These are phyloP conservation scores for Leuctra nigra DNA, from an alignment of 2,888 invertebrate genomes.

Conservation along the genomic window DNA sequence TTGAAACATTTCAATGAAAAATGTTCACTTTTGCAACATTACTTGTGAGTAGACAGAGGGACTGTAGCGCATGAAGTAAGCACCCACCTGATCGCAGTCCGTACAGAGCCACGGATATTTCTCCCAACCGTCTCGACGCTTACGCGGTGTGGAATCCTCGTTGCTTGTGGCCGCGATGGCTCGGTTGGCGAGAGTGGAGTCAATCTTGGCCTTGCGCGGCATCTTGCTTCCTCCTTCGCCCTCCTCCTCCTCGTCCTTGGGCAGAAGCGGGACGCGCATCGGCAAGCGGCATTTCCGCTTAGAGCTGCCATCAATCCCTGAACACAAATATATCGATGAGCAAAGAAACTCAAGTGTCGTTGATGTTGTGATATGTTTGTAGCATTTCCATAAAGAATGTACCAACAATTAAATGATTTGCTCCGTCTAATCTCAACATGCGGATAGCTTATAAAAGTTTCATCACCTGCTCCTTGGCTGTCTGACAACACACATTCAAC, in stretches of 20 bases:
- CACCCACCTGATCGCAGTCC: slow-evolving; percentile 32
- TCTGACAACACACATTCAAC: slow-evolving; percentile 22
- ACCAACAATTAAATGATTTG: no score
- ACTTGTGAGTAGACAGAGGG: no score
- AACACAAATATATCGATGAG: not conserved
- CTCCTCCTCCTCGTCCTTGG: not conserved
- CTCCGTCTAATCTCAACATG: no score
- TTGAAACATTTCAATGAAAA: no score
- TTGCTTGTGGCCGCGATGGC: slow-evolving; percentile 1
- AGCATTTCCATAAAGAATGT: no score
- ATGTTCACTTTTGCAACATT: no score
- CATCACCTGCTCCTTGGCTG: slow-evolving; percentile 12
- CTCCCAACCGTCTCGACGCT: slow-evolving; percentile 26
- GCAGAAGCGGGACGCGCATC: slow-evolving; percentile 19
- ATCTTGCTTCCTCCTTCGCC: slow-evolving; percentile 9
- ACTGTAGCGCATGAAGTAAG: no score
- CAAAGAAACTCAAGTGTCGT: no score
- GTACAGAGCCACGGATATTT: slow-evolving; percentile 31
- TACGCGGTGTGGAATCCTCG: slow-evolving; percentile 15
- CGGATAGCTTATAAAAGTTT: no score
- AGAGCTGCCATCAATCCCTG: slow-evolving; percentile 5
- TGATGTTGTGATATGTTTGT: no score
- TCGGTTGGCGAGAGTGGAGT: slow-evolving; percentile 7
- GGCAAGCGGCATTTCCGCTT: slow-evolving; percentile 24
- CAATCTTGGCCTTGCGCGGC: slow-evolving; percentile 14